Evolutionary conservation across 2,797 vertebrate genomes (phyloP).

Genomic region (Lophius americanus): DNA sequence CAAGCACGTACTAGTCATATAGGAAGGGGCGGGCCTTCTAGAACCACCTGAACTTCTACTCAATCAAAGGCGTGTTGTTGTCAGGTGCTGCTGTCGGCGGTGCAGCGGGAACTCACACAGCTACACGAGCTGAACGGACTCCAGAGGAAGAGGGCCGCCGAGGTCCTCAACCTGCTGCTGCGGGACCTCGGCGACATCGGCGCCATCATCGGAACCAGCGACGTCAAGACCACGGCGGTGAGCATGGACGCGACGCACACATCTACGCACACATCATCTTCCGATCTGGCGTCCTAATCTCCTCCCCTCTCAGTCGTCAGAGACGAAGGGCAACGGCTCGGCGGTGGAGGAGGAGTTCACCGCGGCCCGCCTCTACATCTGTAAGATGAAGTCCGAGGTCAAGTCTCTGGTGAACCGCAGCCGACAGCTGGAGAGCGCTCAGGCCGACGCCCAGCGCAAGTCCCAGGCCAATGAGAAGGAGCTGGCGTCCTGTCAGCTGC

Average conservation of each 20-base stretch:
- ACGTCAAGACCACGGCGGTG: conserved; percentile 83
- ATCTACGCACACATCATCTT: background rate
- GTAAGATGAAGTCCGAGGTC: conserved; percentile 93
- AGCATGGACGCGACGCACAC: conserved; percentile 23
- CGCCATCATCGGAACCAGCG: conserved; percentile 86
- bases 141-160: conserved; percentile 89
- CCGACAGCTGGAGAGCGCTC: conserved; percentile 89
- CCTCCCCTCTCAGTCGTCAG: conserved; percentile 30
- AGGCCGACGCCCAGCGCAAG: conserved; percentile 88
- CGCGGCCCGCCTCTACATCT: conserved; percentile 90
- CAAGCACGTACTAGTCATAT: no score
- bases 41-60: no score
- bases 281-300: background rate
- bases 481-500: conserved; percentile 90
- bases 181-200: conserved; percentile 91
- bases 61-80: background rate
- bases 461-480: conserved; percentile 92
- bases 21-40: no score
- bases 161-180: conserved; percentile 89
- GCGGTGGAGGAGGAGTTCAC: conserved; percentile 95
- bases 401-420: conserved; percentile 91
- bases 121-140: conserved; percentile 90
- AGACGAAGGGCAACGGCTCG: conserved; percentile 81
- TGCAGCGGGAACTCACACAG: conserved; percentile 87
- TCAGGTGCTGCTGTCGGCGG: conserved; percentile 81